Evolutionary conservation across 2,888 invertebrate genomes (phyloP), one percentile per base, ranked within the genome.

Genomic region (Drosophila planitibia): DNA sequence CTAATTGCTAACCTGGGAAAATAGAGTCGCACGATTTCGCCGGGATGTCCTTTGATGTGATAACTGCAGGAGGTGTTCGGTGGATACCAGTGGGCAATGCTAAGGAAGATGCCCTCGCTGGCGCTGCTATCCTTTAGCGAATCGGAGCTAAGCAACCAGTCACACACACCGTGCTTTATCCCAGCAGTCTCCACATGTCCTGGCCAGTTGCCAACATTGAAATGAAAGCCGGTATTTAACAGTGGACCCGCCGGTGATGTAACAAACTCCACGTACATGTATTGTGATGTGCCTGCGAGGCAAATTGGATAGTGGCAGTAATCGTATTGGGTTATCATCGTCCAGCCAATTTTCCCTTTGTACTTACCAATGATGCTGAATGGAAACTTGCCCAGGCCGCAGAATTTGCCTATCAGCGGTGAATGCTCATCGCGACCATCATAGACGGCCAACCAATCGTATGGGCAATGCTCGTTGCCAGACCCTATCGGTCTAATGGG

Each of bases 201-300:
- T 0, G 98, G 98, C 97, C 97, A 98, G 93, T 97, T 97, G 79
- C 98, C 98, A 60, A 98, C 98, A 94, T 98, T 98, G 94, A 98
- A 98, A 94, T 98, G 98, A 93, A 98, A 98, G 7, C 98, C 98
- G 0, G 98, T 98, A 93, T 98, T 98, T 59, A 98, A 94, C 28
- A 98, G 94, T 0, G 98, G 98, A 51, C 98, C 97, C 83, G 97
- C 97, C 44, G 97, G 96, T 4, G 97, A 97, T 49, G 97, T 97
- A 79, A 97, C 96, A 91, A 98, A 98, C 92, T 97, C 97, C 63
- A 97, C 97, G 91, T 97, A 97, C 83, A 97, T 94, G 91, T 97
- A 97, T 85, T 97, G 97, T 28, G 97, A 97, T 54, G 98, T 98
- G 16, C 98, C 93, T 93, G 76, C 19, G 64, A 59, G 44, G 39